Base-by-base conservation (phyloP, 2,797 vertebrate species). In the Lateolabrax maculatus region DNA sequence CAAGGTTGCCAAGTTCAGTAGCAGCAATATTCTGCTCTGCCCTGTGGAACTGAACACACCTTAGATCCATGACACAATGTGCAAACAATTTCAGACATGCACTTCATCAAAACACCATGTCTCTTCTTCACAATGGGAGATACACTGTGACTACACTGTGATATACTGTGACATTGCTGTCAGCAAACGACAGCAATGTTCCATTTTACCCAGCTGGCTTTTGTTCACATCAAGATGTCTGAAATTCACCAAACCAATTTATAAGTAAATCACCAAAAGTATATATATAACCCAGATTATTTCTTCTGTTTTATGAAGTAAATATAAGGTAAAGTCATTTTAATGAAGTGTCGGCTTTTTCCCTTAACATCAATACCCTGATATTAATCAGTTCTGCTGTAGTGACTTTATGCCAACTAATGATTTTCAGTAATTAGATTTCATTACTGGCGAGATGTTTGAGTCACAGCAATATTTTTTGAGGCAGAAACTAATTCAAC, bases 11-110 rank as follows among this genome's bases (percentile, higher is more conserved):
- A 21, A 67, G 65, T 78, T 83, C 1, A 71, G 56, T 3, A 29
- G 65, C 39, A 72, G 73, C 66, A 75, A 49, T 77, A 52, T 70
- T 81, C 58, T 66, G 44, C 56, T 53, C 25, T 27, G 13, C 55
- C 62, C 66, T 23, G 52, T 56, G 62, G 68, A 58, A 77, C 4
- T 65, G 56, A 84, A 70, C 64, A n/a, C 37, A 46, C 36, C n/a
- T n/a, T n/a, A n/a, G n/a, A n/a, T n/a, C n/a, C 49, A 55, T 27
- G 48, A 62, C 48, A 62, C 25, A 62, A 5, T 25, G 34, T 41
- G 5, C 55, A 43, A 73, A 7, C 62, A 55, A 16, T 55, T 67
- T 76, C 37, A 83, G 51, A 80, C 58, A n/a, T 58, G 46, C n/a
- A 25, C 60, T 51, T 53, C 23, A 71, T 77, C 56, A 75, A 62